Base-by-base conservation (phyloP, 2,888 invertebrate genomes). In the Drosophila kambysellisi region DNA sequence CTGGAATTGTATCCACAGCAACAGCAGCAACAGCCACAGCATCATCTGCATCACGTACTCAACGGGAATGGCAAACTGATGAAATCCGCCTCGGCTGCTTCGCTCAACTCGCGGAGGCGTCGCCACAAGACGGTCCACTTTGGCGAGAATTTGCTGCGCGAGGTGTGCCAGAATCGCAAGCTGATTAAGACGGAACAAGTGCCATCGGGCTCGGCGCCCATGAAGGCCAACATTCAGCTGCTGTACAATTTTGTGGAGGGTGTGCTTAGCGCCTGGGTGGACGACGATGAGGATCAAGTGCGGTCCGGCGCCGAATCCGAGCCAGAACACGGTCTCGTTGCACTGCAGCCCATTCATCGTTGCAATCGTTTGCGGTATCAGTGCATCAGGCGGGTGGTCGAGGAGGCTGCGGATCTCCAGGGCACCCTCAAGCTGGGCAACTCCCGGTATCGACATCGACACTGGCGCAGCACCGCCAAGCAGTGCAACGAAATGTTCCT, bases 401-500 rank as follows among this genome's bases (percentile, higher is more conserved):
- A 94, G 80, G 96, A 96, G 91, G 96, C 96, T 41, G 95, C 96
- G n/a, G 95, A 95, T 82, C 92, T 96, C 73, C 95, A 95, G 62
- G 96, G 96, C 33, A 95, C 95, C 8, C 94, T 95, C 74, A 94
- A 95, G 81, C 93, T 96, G 82, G 96, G 96, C 54, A 96, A 95
- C 91, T 94, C 96, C 56, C 94, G 96, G 79, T 96, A 95, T 92
- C 94, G 96, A 54, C 97, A 97, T 92, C 95, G 96, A 88, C 97
- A 97, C 93, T 97, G 97, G 96, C 96, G 97, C 90, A 96, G 96
- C 76, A 96, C 97, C 50, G 96, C 97, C 66, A 97, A 97, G 93
- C 96, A 96, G 88, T 98, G 98, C 94, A 98, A 98, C 92, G 97
- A 97, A 93, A 94, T 96, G 89, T 98, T 98, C 94, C 95, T 98